A percentile compares a stretch with the other conserved stretches of the same genome.
These are phyloP conservation scores for Alexandromys fortis DNA, from an alignment of 2,113 vertebrate species.

Conservation along the genomic window DNA sequence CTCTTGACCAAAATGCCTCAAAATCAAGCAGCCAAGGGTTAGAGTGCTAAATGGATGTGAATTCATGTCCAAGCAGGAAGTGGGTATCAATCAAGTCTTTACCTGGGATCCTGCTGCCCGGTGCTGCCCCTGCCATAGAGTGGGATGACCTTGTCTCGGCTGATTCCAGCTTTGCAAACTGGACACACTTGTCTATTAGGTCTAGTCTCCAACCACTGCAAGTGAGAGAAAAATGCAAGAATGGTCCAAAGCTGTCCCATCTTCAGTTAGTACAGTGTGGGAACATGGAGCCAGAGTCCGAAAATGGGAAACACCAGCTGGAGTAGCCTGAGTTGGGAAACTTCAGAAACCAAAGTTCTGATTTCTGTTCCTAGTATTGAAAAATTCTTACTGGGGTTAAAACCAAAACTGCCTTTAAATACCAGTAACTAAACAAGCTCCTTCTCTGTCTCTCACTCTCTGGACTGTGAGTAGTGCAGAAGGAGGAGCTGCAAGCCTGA, in stretches of 20 bases:
- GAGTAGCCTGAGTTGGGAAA: not conserved
- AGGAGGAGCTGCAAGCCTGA: not conserved
- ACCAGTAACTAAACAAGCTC: slow-evolving; percentile 51
- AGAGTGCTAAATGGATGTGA: not conserved
- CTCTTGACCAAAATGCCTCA: not conserved
- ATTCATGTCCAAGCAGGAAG: not conserved
- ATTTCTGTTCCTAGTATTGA: slow-evolving; percentile 16
- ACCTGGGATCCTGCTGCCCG: slow-evolving; percentile 98
- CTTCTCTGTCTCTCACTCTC: not conserved
- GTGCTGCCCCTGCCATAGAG: slow-evolving; percentile 98
- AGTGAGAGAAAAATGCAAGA: slow-evolving; percentile 52
- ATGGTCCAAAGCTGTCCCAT: not conserved
- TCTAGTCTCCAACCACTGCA: slow-evolving; percentile 97
- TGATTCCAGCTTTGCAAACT: slow-evolving; percentile 99
- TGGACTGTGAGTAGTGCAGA: not conserved
- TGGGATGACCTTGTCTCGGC: slow-evolving; percentile 98
- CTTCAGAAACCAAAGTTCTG: not conserved
- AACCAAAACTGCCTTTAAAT: slow-evolving; percentile 61
- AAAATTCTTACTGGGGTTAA: slow-evolving; percentile 54
- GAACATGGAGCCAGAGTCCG: not conserved
- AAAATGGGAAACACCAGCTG: not conserved
- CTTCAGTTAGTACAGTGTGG: not conserved
- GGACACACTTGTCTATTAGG: slow-evolving; percentile 99
- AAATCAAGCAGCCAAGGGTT: not conserved
- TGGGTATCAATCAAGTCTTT: slow-evolving; percentile 44